These are phyloP conservation scores for Adela reaumurella DNA, from an alignment of 2,888 invertebrate genomes.

Conservation along the genomic window DNA sequence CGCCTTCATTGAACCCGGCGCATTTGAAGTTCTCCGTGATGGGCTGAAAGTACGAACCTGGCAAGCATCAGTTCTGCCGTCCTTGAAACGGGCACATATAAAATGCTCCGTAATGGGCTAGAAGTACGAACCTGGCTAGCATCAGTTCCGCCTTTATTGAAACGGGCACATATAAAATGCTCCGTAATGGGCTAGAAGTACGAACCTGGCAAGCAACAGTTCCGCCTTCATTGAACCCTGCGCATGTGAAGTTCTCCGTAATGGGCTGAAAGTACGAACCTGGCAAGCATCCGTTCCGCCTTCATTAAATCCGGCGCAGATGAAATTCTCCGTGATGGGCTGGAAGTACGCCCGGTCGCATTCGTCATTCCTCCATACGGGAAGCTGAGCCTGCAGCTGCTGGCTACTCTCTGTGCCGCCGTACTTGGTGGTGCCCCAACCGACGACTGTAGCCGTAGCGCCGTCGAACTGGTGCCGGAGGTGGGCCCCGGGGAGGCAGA, in stretches of 20 bases:
- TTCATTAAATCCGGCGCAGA: constrained; percentile 85
- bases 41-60: too few relatives aligned
- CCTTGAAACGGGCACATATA: too few relatives aligned
- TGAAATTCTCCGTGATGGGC: constrained; percentile 84
- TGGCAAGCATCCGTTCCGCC: constrained; percentile 94
- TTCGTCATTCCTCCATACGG: constrained; percentile 87
- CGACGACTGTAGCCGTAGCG: constrained; percentile 82
- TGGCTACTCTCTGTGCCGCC: constrained; percentile 86
- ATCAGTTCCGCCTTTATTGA: not conserved
- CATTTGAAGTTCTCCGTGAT: constrained; percentile 87
- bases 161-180: too few relatives aligned
- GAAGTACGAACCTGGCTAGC: not conserved
- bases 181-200: too few relatives aligned
- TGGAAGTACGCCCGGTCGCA: constrained; percentile 90
- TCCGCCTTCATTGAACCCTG: constrained; percentile 84
- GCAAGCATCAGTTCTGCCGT: too few relatives aligned
- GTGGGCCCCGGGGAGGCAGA: constrained; percentile 73
- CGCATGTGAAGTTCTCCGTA: constrained; percentile 87
- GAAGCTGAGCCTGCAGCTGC: constrained; percentile 79
- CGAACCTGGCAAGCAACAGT: constrained; percentile 94
- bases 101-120: too few relatives aligned
- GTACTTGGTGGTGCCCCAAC: constrained; percentile 90
- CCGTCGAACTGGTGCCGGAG: constrained; percentile 61
- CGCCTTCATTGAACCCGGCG: constrained; percentile 85
- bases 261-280: too few relatives aligned